These are phyloP conservation scores for Scolopax bukidnonensis DNA, from an alignment of 2,797 vertebrate species.

Conservation along the genomic window DNA sequence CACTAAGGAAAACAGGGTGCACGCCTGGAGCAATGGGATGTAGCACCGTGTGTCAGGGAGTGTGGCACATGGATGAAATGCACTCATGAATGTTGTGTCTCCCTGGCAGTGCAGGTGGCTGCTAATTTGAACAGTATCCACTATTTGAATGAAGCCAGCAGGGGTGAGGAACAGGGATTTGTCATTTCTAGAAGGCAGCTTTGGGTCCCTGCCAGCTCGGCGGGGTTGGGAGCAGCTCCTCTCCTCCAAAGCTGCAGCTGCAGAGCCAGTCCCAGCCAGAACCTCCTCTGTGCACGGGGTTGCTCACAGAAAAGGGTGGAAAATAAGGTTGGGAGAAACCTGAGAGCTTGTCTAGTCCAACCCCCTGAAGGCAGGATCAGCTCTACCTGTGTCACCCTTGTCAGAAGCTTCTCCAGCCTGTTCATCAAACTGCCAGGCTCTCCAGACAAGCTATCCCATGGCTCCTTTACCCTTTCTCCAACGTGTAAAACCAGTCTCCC, in stretches of 20 bases:
- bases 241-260: constrained; percentile 43
- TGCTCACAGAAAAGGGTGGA: not conserved
- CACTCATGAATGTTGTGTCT: not conserved
- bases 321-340: not conserved
- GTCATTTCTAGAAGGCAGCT: constrained; percentile 40
- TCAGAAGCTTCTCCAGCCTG: not conserved
- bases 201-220: constrained; percentile 46
- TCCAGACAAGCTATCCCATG: not conserved
- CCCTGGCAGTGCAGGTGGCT: constrained; percentile 41
- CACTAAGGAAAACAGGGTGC: not conserved
- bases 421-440: not conserved
- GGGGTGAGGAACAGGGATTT: constrained; percentile 45
- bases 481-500: not conserved
- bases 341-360: not conserved
- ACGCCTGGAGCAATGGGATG: not conserved
- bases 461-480: not conserved
- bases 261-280: not conserved
- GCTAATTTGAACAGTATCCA: constrained; percentile 33
- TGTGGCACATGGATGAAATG: not conserved
- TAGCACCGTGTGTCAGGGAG: not conserved
- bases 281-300: not conserved
- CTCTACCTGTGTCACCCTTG: not conserved
- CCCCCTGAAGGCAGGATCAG: not conserved
- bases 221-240: not conserved
- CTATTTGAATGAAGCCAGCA: constrained; percentile 3